These are phyloP conservation scores for Heterodera filipjevi DNA, from an alignment of 2,888 invertebrate genomes.

Conservation along the genomic window DNA sequence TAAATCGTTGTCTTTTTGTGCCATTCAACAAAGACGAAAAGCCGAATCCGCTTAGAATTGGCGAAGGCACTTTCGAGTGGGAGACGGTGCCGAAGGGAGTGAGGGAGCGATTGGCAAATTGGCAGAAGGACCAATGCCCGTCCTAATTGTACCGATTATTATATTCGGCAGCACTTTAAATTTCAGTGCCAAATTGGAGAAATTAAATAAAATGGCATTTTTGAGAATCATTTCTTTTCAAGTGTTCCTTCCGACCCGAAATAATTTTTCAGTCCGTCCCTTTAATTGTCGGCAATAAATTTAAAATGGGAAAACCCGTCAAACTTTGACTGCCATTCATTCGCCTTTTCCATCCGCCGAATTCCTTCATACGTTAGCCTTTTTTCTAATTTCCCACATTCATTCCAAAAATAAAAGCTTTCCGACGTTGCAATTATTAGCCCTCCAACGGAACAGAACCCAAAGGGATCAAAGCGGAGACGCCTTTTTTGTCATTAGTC, in stretches of 20 bases:
- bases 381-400: background rate
- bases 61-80: slow-evolving; percentile 19
- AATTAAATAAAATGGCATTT: no score
- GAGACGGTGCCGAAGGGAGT: background rate
- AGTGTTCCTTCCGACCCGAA: no score
- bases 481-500: background rate
- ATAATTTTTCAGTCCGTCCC: background rate
- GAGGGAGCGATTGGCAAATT: background rate
- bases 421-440: slow-evolving; percentile 8
- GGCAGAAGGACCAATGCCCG: background rate
- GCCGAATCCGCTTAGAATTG: background rate
- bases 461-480: background rate
- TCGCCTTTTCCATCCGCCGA: background rate
- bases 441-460: background rate
- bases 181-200: no score
- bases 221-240: no score
- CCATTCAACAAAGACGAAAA: slow-evolving; percentile 4
- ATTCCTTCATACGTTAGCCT: background rate
- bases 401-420: background rate
- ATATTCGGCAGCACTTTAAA: no score
- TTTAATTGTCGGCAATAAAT: background rate
- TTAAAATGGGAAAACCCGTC: background rate
- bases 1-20: slow-evolving; percentile 11
- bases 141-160: background rate
- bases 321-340: background rate